A percentile compares a stretch with the other conserved stretches of the same genome.
These are phyloP conservation scores for Takifugu flavidus DNA, from an alignment of 2,113 vertebrate genomes.

Conservation along the genomic window DNA sequence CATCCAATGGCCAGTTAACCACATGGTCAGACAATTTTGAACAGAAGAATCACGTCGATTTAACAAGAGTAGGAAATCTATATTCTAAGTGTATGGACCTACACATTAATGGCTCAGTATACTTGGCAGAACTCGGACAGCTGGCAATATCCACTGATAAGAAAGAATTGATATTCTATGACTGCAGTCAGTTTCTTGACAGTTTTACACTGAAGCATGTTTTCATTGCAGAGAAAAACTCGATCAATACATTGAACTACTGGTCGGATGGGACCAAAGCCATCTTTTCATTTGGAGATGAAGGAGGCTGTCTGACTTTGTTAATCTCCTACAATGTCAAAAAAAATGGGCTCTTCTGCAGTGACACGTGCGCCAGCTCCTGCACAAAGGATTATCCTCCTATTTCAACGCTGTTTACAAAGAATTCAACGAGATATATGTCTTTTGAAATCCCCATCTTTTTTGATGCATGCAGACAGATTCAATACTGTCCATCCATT, in stretches of 20 bases:
- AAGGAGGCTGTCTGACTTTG: constrained; percentile 53
- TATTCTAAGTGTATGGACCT: not conserved
- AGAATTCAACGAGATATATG: rapidly evolving
- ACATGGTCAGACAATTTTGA: constrained; percentile 6
- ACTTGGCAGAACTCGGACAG: constrained; percentile 1
- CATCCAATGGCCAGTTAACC: not conserved
- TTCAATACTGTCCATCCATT: not conserved
- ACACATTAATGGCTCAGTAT: not conserved
- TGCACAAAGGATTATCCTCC: not conserved
- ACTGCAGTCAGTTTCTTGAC: rapidly evolving
- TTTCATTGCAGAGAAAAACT: not conserved
- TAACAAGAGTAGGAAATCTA: rapidly evolving
- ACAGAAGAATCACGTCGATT: rapidly evolving
- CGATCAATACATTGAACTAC: constrained; percentile 3
- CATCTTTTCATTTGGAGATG: constrained; percentile 65
- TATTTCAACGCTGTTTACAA: not conserved
- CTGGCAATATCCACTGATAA: not conserved
- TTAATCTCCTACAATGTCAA: constrained; percentile 53
- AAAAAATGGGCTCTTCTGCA: constrained; percentile 15
- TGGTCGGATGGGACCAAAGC: constrained; percentile 59
- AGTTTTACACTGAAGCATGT: rapidly evolving
- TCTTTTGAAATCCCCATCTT: not conserved
- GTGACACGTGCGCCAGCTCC: not conserved
- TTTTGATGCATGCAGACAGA: not conserved
- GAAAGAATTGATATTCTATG: not conserved